Percentiles rank a stretch among this genome's conserved stretches.
These are phyloP conservation scores for Hartigia nigra DNA, from an alignment of 2,888 invertebrate species.

Conservation along the genomic window DNA sequence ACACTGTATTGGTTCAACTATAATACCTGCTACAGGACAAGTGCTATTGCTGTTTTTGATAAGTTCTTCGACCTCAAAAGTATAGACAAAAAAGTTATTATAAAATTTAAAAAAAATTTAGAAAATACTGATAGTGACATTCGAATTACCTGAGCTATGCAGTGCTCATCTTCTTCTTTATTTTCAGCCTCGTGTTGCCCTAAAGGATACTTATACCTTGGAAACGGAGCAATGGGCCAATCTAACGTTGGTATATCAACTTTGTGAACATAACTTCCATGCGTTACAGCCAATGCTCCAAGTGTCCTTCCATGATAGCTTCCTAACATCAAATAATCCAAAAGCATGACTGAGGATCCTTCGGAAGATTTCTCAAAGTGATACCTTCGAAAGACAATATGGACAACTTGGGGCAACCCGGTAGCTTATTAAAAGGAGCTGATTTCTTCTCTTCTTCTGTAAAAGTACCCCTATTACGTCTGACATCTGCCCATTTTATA, in stretches of 20 bases:
- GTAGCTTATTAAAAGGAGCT: conserved; percentile 85
- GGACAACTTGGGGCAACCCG: conserved; percentile 87
- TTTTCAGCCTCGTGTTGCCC: conserved; percentile 83
- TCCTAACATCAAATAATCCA: conserved; percentile 66
- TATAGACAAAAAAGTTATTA: background rate
- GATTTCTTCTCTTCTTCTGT: conserved; percentile 81
- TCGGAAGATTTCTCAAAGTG: background rate
- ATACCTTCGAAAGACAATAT: conserved; percentile 85
- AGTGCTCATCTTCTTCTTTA: conserved; percentile 81
- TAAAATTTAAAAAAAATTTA: background rate
- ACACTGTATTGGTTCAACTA: conserved; percentile 96
- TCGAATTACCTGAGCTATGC: conserved; percentile 70
- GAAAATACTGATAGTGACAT: conserved; percentile 57
- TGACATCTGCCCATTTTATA: conserved; percentile 82
- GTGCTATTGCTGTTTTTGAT: conserved; percentile 75
- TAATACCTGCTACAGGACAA: conserved; percentile 87
- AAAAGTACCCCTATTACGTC: conserved; percentile 79
- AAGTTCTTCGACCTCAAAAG: conserved; percentile 74
- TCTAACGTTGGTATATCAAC: conserved; percentile 93
- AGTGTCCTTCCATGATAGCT: conserved; percentile 96
- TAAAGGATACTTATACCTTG: conserved; percentile 92
- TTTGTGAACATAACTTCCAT: conserved; percentile 96
- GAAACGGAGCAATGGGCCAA: conserved; percentile 96
- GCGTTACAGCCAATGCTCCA: conserved; percentile 85
- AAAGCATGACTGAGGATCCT: background rate